Base-by-base conservation (phyloP, 2,113 vertebrate genomes). In the Daphoenositta chrysoptera region DNA sequence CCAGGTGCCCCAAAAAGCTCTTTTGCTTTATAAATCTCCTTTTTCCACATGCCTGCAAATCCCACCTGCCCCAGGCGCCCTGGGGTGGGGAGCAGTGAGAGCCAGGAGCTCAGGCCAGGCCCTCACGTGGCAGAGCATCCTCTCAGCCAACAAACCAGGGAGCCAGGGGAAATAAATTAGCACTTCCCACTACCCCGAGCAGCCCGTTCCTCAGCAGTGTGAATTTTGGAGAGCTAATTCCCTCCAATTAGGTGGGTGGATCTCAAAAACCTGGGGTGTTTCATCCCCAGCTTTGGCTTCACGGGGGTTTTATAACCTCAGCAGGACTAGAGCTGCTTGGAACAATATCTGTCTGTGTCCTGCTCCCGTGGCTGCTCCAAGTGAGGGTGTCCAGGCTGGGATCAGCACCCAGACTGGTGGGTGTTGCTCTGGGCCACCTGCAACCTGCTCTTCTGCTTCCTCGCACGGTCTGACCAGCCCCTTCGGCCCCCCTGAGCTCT, bases 41-140 rank as follows among this genome's bases (percentile, higher is more conserved):
- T 79, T 66, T 47, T 1, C 78, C 64, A 61, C 0, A 3, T 9
- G 27, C 22, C 48, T 15, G 4, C 0, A 0, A 5, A 22, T 6
- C 15, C 83, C 7, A 3, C 5, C 48, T 73, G 81, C 54, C 68
- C 64, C 50, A 22, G 65, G 63, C 76, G 51, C 44, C 40, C 54
- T 20, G 56, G 54, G 44, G 17, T 1, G 39, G 48, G 44, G 39
- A 64, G 44, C 45, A 33, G 54, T 13, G 3, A 3, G 39, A 87
- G 47, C 61, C 56, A 83, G 87, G 71, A 89, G 44, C 82, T 33
- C 39, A 13, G 47, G 50, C 39, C 69, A 83, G 84, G 21, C 58
- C 73, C 61, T 79, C 65, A 30, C 14, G n/a, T 42, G 89, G 31
- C 44, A 39, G 3, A 42, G 35, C 56, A 81, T 19, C 89, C 42